phyloP scores from a whole-genome alignment of 2,113 vertebrate species.

The Brachypteracias leptosomus region DNA sequence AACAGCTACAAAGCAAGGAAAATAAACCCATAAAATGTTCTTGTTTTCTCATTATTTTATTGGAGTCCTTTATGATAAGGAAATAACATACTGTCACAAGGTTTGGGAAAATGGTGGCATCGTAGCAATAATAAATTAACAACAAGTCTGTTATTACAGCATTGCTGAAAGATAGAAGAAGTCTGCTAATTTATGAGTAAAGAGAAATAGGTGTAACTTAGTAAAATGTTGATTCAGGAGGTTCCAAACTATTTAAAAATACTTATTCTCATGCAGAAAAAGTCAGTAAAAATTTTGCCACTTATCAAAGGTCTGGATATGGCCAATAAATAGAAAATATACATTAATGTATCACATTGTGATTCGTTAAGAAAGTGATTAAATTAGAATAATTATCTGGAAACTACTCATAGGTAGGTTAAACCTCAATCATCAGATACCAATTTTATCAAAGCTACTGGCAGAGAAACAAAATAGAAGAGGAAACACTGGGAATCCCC shows the following conservation, averaged over 20 bases:
- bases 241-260: background rate
- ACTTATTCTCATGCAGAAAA: background rate
- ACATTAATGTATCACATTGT: accelerated
- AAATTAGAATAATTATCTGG: background rate
- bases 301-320: background rate
- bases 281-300: background rate
- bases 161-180: background rate
- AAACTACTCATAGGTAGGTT: background rate
- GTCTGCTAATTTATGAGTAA: background rate
- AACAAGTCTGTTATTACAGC: background rate
- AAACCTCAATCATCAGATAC: background rate
- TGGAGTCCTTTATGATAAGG: background rate
- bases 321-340: background rate
- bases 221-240: background rate
- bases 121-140: background rate
- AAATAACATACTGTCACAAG: background rate
- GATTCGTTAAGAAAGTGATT: background rate
- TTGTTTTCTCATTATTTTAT: background rate
- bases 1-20: background rate
- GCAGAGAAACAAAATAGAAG: background rate
- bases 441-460: background rate
- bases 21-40: background rate
- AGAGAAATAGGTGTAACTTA: background rate
- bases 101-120: background rate
- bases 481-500: background rate